Conservation (phyloP, 2,113 vertebrate genomes). For the Rhinolophus ferrumequinum region DNA sequence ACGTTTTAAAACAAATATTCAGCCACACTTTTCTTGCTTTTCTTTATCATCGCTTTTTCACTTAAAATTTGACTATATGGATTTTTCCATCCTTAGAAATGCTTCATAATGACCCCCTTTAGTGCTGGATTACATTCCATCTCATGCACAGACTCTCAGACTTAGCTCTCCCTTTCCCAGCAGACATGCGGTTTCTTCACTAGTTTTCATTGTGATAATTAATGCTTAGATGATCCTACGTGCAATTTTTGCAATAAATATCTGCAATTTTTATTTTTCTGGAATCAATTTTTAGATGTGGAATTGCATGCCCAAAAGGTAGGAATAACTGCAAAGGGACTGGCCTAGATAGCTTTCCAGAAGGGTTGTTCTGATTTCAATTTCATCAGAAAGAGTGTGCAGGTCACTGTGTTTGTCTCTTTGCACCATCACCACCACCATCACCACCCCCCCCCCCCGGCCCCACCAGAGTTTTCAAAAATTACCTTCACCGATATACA, state of each 20-base stretch:
- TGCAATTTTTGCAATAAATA: not conserved
- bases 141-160: not conserved
- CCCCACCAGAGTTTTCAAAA: not conserved
- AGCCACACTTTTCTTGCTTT: not conserved
- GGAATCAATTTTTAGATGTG: not conserved
- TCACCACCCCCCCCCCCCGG: rapidly evolving
- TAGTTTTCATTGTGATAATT: not conserved
- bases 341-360: not conserved
- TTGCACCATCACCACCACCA: too few species aligned
- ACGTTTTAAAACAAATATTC: not conserved
- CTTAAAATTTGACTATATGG: not conserved
- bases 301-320: not conserved
- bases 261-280: conserved; percentile 15
- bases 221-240: not conserved
- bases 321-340: not conserved
- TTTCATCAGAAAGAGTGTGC: not conserved
- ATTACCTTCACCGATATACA: not conserved
- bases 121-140: not conserved
- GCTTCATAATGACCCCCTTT: not conserved
- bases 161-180: not conserved
- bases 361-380: not conserved
- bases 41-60: not conserved
- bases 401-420: not conserved
- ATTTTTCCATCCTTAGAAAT: not conserved
- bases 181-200: not conserved